Evolutionary conservation across 2,888 invertebrate species (phyloP).

Genomic region (Alloplasta piceator): DNA sequence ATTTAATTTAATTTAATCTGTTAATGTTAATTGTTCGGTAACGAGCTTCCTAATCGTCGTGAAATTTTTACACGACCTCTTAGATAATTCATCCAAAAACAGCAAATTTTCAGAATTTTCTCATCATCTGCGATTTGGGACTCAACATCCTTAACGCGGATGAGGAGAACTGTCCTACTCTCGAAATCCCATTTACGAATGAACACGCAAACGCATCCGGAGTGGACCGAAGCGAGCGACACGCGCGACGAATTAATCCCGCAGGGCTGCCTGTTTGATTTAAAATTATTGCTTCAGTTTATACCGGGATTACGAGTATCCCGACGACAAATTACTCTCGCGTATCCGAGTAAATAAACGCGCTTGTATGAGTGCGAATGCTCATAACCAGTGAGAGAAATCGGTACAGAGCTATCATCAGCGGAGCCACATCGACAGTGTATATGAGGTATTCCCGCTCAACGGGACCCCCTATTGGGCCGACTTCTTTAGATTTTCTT

Average conservation of each 20-base stretch:
- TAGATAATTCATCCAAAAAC: no score
- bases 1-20: no score
- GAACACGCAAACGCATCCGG: conserved; percentile 21
- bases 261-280: conserved; percentile 75
- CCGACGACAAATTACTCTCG: conserved; percentile 74
- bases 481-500: no score
- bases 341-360: conserved; percentile 33
- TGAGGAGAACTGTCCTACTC: conserved; percentile 15
- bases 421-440: conserved; percentile 50
- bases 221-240: conserved; percentile 64
- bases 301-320: conserved; percentile 73
- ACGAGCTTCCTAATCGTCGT: no score
- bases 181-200: conserved; percentile 63
- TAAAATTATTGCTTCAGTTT: conserved; percentile 78
- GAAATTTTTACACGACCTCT: no score
- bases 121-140: no score
- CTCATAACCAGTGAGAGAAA: conserved; percentile 16
- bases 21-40: no score
- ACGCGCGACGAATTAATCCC: conserved; percentile 76
- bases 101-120: no score
- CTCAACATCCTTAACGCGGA: conserved; percentile 16
- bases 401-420: conserved; percentile 48
- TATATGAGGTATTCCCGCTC: no score
- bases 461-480: no score
- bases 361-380: conserved; percentile 35